A percentile compares a stretch with the other conserved stretches of the same genome.
These are phyloP conservation scores for Lasioglossum leucozonium DNA, from an alignment of 2,888 invertebrate species.

Conservation along the genomic window DNA sequence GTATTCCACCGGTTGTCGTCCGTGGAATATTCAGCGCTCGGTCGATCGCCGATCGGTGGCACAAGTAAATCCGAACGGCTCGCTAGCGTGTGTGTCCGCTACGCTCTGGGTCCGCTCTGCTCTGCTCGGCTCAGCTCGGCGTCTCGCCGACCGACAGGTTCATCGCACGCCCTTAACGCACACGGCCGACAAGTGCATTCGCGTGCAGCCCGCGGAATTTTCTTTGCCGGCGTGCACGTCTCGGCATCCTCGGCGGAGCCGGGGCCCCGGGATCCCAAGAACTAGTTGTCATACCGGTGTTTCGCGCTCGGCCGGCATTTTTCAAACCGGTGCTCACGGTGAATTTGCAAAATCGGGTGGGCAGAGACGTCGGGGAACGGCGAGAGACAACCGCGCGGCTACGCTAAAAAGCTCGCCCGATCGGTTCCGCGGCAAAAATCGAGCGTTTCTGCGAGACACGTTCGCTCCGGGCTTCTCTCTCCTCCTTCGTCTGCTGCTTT, in stretches of 20 bases:
- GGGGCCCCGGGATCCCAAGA: constrained; percentile 46
- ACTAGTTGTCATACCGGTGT: constrained; percentile 71
- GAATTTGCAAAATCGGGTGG: constrained; percentile 37
- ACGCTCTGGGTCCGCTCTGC: neutral
- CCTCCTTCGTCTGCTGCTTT: neutral
- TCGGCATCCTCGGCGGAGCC: neutral
- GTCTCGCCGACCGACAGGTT: constrained; percentile 63
- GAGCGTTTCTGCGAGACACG: constrained; percentile 4
- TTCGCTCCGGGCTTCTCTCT: neutral
- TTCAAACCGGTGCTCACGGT: constrained; percentile 47
- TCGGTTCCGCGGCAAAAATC: constrained; percentile 45
- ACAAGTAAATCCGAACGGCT: constrained; percentile 45
- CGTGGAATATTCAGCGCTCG: constrained; percentile 35
- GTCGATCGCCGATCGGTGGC: constrained; percentile 38
- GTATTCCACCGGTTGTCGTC: constrained; percentile 45
- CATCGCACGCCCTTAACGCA: constrained; percentile 50
- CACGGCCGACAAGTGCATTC: constrained; percentile 55
- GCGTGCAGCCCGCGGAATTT: constrained; percentile 54
- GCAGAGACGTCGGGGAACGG: constrained; percentile 22
- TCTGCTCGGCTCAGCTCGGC: constrained; percentile 6
- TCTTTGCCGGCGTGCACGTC: constrained; percentile 35
- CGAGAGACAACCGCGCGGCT: neutral
- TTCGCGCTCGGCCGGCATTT: constrained; percentile 53
- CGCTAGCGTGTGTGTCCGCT: constrained; percentile 23
- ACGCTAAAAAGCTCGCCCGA: constrained; percentile 44